Evolutionary conservation across 2,797 vertebrate genomes (phyloP).

Genomic region (Rhodeus uyekii): DNA sequence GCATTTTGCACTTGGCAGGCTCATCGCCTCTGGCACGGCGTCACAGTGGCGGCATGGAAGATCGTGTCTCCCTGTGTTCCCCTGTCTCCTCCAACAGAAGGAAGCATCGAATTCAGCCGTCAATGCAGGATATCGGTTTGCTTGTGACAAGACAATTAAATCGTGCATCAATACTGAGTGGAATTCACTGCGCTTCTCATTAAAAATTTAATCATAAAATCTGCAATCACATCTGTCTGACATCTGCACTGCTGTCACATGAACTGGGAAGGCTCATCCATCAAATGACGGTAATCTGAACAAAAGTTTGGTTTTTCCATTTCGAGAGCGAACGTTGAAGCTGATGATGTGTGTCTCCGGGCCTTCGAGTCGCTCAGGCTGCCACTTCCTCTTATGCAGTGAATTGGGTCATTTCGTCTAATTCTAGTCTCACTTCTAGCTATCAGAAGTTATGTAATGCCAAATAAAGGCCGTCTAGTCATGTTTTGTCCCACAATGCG

Average conservation of each 20-base stretch:
- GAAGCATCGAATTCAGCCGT: conserved; percentile 67
- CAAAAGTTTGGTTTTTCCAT: conserved; percentile 29
- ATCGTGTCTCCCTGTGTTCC: conserved; percentile 46
- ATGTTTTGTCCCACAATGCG: not conserved
- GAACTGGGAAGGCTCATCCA: conserved; percentile 50
- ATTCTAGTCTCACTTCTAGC: not conserved
- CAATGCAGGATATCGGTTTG: conserved; percentile 60
- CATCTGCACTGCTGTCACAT: conserved; percentile 60
- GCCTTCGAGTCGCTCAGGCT: not conserved
- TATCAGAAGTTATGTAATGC: not conserved
- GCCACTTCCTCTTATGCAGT: not conserved
- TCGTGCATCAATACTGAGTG: conserved; percentile 54
- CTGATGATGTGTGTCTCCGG: not conserved
- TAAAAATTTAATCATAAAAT: conserved; percentile 67
- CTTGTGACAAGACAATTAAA: conserved; percentile 69
- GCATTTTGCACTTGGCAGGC: conserved; percentile 42
- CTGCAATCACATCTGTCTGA: conserved; percentile 61
- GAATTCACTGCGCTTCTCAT: conserved; percentile 61
- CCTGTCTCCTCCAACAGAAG: conserved; percentile 65
- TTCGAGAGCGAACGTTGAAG: not conserved
- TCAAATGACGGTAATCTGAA: conserved; percentile 50
- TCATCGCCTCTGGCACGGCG: conserved; percentile 18
- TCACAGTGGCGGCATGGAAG: conserved; percentile 50
- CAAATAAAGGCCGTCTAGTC: conserved; percentile 33
- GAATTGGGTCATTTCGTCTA: conserved; percentile 19